Conservation (phyloP, 2,113 vertebrate species). For the Choloepus hoffmanni region DNA sequence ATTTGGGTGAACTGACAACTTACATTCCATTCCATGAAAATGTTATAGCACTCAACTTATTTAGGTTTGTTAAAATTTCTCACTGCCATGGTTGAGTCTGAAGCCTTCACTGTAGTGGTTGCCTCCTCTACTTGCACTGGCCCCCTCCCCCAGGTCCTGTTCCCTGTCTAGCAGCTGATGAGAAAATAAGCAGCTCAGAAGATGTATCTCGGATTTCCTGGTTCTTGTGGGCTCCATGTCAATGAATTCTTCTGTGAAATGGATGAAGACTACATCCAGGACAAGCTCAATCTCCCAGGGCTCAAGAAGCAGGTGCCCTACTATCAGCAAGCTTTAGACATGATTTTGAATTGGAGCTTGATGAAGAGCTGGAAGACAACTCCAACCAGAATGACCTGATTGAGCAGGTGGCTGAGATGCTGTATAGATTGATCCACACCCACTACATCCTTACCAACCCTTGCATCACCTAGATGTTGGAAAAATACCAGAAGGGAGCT, state of each 20-base stretch:
- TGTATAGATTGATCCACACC: slow-evolving; percentile 96
- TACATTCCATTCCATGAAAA: not conserved
- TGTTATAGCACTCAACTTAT: not conserved
- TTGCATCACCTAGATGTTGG: slow-evolving; percentile 97
- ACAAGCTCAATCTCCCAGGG: slow-evolving; percentile 96
- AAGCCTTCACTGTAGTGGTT: too few species aligned
- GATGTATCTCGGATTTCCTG: slow-evolving; percentile 98
- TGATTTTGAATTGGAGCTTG: slow-evolving; percentile 97
- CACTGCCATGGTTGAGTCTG: too few species aligned
- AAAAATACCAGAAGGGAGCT: slow-evolving; percentile 97
- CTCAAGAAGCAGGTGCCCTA: slow-evolving; percentile 97
- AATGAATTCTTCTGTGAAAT: slow-evolving; percentile 98
- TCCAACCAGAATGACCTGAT: slow-evolving; percentile 98
- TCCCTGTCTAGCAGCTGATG: too few species aligned
- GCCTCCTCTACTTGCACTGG: too few species aligned
- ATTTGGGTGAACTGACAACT: not conserved
- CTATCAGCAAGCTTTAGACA: slow-evolving; percentile 95
- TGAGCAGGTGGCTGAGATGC: slow-evolving; percentile 97
- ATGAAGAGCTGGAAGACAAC: slow-evolving; percentile 96
- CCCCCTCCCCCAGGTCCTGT: too few species aligned
- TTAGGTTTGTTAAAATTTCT: not conserved
- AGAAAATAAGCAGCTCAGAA: slow-evolving; percentile 97
- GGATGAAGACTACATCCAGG: slow-evolving; percentile 97
- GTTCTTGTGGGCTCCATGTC: slow-evolving; percentile 95
- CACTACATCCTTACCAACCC: slow-evolving; percentile 97